Base-by-base conservation (phyloP, 2,113 vertebrate genomes). In the Toxotes jaculatrix region DNA sequence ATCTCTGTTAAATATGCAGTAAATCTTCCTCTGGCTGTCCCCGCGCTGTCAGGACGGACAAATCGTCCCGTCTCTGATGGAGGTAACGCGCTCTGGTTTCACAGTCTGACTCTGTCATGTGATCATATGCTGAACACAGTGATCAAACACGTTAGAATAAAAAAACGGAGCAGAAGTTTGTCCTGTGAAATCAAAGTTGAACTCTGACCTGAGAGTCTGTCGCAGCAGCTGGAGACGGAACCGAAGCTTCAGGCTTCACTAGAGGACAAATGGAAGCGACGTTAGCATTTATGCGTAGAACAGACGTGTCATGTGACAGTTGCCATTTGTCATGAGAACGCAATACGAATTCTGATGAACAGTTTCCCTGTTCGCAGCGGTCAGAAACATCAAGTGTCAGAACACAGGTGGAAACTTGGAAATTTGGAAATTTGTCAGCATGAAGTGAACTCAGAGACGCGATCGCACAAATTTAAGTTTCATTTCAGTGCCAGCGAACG, bases 401-500 rank as follows among this genome's bases (percentile, higher is more conserved):
- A 64, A 38, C 7, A 0, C 17, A 32, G 59, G 0, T 60, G 82
- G 77, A 87, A 87, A 60, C 10, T 19, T 9, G 55, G 11, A 57
- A 87, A 60, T 7, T 19, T 9, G 55, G 23, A 57, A 7, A 71
- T 71, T 71, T 0, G 32, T 83, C 67, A 82, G 1, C n/a, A 21
- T 36, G 17, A 38, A 53, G 11, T 5, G 27, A 57, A 31, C 11
- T 12, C 55, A 6, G 11, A 27, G 55, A 31, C 6, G 55, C 14
- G 45, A 43, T 43, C 11, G 2, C 12, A 43, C 57, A 7, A 45
- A 61, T 34, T 27, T 56, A 70, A 40, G 31, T 45, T 32, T 60
- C 34, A 66, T 74, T 79, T 79, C 57, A 69, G 59, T 21, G 64
- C 73, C 19, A 9, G 19, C 57, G 1, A 57, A 31, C 55, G 14